Evolutionary conservation across 2,113 vertebrate genomes (phyloP).

Genomic region (Platysteira castanea): DNA sequence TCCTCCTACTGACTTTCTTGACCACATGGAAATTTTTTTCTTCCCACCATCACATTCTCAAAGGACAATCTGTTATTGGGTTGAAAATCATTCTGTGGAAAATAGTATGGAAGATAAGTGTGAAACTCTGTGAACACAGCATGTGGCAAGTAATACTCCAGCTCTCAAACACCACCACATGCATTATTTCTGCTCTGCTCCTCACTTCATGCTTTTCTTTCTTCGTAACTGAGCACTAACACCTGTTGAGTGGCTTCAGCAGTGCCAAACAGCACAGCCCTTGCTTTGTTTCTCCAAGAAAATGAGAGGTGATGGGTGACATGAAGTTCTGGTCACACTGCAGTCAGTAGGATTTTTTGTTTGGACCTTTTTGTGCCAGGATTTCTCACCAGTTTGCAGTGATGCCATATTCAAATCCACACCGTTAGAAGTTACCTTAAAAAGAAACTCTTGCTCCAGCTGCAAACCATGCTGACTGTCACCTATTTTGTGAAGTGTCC

Average conservation of each 20-base stretch:
- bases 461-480: background rate
- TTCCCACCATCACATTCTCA: background rate
- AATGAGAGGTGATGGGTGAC: background rate
- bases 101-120: background rate
- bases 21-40: background rate
- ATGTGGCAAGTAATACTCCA: background rate
- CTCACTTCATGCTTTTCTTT: background rate
- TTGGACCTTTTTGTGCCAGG: background rate
- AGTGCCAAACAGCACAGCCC: background rate
- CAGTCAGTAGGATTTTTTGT: background rate
- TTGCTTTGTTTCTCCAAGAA: background rate
- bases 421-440: background rate
- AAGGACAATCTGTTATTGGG: background rate
- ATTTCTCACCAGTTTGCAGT: background rate
- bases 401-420: background rate
- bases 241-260: background rate
- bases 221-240: background rate
- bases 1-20: background rate
- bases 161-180: background rate
- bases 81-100: background rate
- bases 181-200: background rate
- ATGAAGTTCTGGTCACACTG: background rate
- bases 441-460: background rate
- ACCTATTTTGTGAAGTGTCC: background rate
- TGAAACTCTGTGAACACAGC: background rate